Evolutionary conservation across 2,888 invertebrate genomes (phyloP), one percentile per base, ranked within the genome.

Genomic region (Caenorhabditis sp.): DNA sequence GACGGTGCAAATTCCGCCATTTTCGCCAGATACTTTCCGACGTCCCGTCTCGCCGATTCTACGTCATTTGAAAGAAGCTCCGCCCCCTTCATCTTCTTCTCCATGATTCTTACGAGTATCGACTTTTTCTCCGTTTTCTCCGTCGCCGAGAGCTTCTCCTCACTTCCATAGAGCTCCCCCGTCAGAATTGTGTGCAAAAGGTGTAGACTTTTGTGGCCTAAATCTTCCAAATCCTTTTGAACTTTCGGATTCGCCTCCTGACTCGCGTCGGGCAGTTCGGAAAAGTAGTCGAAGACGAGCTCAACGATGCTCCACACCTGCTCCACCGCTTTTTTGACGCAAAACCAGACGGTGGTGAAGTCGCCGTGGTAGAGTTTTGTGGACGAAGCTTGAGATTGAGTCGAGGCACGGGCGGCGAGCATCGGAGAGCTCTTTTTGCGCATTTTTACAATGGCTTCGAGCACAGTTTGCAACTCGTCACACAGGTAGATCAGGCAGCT

Each of bases 401-500:
- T 2, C 1, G 11, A 27, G 0, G 27, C n/a, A 15, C 58, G 48
- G 1, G 58, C 50, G 0, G 68, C 58, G 13, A 68, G 20, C 58
- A 68, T 65, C 0, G 65, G 58, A 9, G 45, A 15, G 8, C 35
- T 39, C 50, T 74, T 68, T 22, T 61, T 56, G n/a, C 50, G 53
- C 26, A 15, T 20, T 13, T 56, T 55, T 2, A 50, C 30, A 4
- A 74, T 9, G 2, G 50, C 30, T 20, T 74, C 61, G 6, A 74
- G 20, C 1, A 68, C 55, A 0, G 24, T 41, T 45, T 61, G 55
- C 1, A 75, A 39, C 27, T 75, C 70, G 20, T 70, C 70, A n/a
- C 75, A 75, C 0, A 75, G 63, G 27, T 75, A 75, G 15, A 53
- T 53, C 43, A 63, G 37, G 9, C 68, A 62, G n/a, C 52, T 63